Conservation (phyloP, 64 coral and sea anemone species). For the Astreopora myriophthalma region DNA sequence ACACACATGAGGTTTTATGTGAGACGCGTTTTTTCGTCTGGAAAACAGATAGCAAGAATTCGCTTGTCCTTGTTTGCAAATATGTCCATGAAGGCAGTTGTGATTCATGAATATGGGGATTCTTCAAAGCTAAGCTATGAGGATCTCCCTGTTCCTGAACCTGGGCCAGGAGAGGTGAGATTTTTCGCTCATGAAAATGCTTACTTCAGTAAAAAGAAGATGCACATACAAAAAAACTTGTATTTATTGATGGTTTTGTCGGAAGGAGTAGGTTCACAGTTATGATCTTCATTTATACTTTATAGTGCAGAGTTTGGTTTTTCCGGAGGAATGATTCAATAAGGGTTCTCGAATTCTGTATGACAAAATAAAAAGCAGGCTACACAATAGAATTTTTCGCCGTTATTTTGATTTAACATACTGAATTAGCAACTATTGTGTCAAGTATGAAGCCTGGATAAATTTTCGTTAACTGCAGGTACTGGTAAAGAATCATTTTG, state of each 20-base stretch:
- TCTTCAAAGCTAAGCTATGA: slow-evolving; percentile 62
- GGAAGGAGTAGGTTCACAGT: too few relatives aligned
- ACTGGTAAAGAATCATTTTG: slow-evolving; percentile 67
- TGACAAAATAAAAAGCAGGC: too few relatives aligned
- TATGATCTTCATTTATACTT: too few relatives aligned
- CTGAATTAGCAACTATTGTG: too few relatives aligned
- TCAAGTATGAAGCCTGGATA: not conserved
- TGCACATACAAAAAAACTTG: too few relatives aligned
- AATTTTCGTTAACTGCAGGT: slow-evolving; percentile 25
- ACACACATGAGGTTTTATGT: not conserved
- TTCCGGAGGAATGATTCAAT: too few relatives aligned
- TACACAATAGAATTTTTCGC: too few relatives aligned
- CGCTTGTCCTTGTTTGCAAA: not conserved
- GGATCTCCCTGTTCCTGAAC: slow-evolving; percentile 62
- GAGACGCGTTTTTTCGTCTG: not conserved
- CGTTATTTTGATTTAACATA: too few relatives aligned
- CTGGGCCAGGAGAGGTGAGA: slow-evolving; percentile 57
- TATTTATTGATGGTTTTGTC: too few relatives aligned
- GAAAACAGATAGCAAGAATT: not conserved
- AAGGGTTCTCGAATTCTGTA: too few relatives aligned
- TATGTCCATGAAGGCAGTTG: slow-evolving; percentile 80
- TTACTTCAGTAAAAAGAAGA: too few relatives aligned
- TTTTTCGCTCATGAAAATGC: not conserved
- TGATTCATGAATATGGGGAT: slow-evolving; percentile 69
- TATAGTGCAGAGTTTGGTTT: too few relatives aligned